These are phyloP conservation scores for Mustela lutreola DNA, from an alignment of 2,113 vertebrate species.

Conservation along the genomic window DNA sequence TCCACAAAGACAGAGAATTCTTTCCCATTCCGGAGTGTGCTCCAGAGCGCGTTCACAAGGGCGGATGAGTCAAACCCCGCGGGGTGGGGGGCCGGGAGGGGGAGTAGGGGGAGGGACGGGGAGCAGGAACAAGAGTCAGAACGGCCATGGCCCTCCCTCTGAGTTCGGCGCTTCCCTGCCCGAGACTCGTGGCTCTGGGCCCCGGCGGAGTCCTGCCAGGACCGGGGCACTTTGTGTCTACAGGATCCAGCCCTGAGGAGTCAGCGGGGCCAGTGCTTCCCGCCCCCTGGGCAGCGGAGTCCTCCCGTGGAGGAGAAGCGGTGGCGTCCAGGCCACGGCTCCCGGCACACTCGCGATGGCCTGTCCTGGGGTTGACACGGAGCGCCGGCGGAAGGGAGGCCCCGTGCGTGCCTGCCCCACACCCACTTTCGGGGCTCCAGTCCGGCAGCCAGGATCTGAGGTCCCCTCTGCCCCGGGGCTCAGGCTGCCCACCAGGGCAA, in stretches of 20 bases:
- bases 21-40: background rate
- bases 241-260: no score
- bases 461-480: rapidly evolving
- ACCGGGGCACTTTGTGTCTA: background rate
- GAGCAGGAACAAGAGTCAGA: background rate
- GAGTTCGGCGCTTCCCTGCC: background rate
- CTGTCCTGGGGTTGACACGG: background rate
- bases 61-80: background rate
- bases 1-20: background rate
- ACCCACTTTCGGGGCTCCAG: no score
- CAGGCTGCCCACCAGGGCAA: rapidly evolving
- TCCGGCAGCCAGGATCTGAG: background rate
- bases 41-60: background rate
- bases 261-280: rapidly evolving
- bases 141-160: background rate
- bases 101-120: rapidly evolving
- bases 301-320: rapidly evolving
- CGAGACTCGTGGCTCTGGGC: background rate
- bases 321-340: background rate
- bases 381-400: rapidly evolving
- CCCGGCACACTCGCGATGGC: background rate
- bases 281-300: background rate
- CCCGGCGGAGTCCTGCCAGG: background rate
- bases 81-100: no score
- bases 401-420: rapidly evolving